Conservation (phyloP, 2,113 vertebrate genomes). For the Apeltes quadracus region DNA sequence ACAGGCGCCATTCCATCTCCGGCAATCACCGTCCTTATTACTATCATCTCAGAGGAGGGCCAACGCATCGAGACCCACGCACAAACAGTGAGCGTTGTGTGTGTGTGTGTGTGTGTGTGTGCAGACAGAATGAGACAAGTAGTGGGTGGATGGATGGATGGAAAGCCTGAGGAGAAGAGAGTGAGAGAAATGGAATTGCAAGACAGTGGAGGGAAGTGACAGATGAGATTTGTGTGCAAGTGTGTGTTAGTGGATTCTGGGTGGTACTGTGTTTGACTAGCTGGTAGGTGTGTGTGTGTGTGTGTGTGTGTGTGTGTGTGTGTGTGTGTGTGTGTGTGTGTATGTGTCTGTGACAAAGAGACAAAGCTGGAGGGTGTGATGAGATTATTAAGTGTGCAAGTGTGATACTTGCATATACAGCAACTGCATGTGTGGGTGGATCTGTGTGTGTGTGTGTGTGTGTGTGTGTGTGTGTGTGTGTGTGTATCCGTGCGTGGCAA, state of each 20-base stretch:
- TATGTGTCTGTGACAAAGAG: slow-evolving; percentile 59
- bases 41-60: slow-evolving; percentile 58
- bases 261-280: slow-evolving; percentile 12
- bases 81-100: neutral
- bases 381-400: slow-evolving; percentile 61
- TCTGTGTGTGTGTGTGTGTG: slow-evolving; percentile 36
- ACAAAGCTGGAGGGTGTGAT: slow-evolving; percentile 65
- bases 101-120: slow-evolving; percentile 24
- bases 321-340: slow-evolving; percentile 33
- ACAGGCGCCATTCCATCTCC: slow-evolving; percentile 60
- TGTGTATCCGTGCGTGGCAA: slow-evolving; percentile 1
- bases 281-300: slow-evolving; percentile 29
- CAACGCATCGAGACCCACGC: neutral
- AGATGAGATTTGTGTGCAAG: slow-evolving; percentile 44
- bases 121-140: slow-evolving; percentile 52
- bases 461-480: slow-evolving; percentile 26
- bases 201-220: slow-evolving; percentile 52
- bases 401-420: slow-evolving; percentile 45
- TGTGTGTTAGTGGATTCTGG: neutral
- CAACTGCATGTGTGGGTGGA: slow-evolving; percentile 34
- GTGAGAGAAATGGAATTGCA: slow-evolving; percentile 62
- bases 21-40: slow-evolving; percentile 72
- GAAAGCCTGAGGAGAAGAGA: slow-evolving; percentile 69
- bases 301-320: slow-evolving; percentile 27
- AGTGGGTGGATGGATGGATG: slow-evolving; percentile 73